phyloP scores from a whole-genome alignment of 2,888 invertebrate genomes.

The Dicyrtomina minuta region DNA sequence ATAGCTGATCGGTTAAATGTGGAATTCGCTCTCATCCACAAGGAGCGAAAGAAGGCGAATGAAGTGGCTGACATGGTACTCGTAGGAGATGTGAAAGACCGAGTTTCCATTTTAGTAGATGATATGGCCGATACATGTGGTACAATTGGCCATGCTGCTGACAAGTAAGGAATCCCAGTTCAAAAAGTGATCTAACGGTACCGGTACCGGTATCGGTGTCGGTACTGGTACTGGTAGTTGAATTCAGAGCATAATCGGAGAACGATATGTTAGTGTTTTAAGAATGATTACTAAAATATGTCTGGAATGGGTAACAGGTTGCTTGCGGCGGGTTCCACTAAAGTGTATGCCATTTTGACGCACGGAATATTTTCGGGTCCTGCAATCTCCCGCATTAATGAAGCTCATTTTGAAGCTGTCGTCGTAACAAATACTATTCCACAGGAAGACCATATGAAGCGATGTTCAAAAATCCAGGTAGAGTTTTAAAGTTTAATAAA shows the following conservation, averaged over 20 bases:
- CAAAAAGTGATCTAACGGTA: no score
- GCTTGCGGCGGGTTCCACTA: constrained; percentile 83
- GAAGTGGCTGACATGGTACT: constrained; percentile 95
- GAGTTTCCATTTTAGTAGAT: constrained; percentile 89
- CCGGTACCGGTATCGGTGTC: no score
- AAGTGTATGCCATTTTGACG: constrained; percentile 90
- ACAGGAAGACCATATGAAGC: constrained; percentile 90
- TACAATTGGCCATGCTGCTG: constrained; percentile 90
- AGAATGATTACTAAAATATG: no score
- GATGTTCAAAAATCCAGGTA: constrained; percentile 82
- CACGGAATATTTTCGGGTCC: constrained; percentile 90
- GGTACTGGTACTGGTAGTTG: no score
- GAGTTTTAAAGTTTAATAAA: no score
- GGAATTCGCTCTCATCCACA: constrained; percentile 94
- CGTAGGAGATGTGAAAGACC: constrained; percentile 90
- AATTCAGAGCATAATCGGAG: no score
- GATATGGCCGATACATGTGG: constrained; percentile 98
- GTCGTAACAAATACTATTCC: constrained; percentile 96
- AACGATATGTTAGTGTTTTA: no score
- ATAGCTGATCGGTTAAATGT: constrained; percentile 90
- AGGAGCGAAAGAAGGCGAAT: constrained; percentile 92
- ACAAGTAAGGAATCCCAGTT: constrained; percentile 71
- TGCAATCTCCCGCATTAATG: constrained; percentile 88
- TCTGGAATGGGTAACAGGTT: constrained; percentile 64
- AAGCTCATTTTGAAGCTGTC: constrained; percentile 89